phyloP scores from a whole-genome alignment of 2,888 invertebrate genomes.

The Acrobeloides nanus region DNA sequence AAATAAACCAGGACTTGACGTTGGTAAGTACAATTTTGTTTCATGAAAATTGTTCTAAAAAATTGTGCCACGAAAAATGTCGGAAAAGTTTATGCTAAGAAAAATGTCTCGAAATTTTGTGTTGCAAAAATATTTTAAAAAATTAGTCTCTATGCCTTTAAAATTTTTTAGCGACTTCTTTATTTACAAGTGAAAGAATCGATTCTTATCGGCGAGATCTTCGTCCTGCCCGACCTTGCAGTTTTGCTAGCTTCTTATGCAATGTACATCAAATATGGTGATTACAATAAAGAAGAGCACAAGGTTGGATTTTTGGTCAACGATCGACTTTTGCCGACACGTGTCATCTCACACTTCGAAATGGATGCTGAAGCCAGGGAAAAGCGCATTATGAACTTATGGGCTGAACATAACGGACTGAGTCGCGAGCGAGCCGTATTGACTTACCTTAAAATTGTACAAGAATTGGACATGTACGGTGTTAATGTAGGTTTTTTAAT shows the following conservation, averaged over 20 bases:
- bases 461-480: conserved; percentile 81
- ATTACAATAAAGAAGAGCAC: conserved; percentile 77
- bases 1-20: conserved; percentile 98
- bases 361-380: conserved; percentile 91
- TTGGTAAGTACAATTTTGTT: conserved; percentile 59
- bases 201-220: conserved; percentile 94
- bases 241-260: conserved; percentile 95
- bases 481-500: conserved; percentile 53
- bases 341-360: conserved; percentile 94
- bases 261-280: conserved; percentile 85
- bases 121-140: background rate
- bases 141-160: too few species aligned
- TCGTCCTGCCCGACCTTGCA: conserved; percentile 91
- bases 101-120: too few species aligned
- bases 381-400: conserved; percentile 94
- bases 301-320: conserved; percentile 72
- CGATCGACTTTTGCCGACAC: conserved; percentile 47
- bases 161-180: conserved; percentile 57
- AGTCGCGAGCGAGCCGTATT: conserved; percentile 87
- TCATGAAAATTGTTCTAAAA: conserved; percentile 1
- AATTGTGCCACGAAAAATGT: too few species aligned
- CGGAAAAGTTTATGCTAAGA: too few species aligned
- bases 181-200: conserved; percentile 83
- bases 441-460: conserved; percentile 96
- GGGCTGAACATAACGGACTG: conserved; percentile 69